phyloP scores from a whole-genome alignment of 2,113 vertebrate genomes.

The Nansenia antarctica region DNA sequence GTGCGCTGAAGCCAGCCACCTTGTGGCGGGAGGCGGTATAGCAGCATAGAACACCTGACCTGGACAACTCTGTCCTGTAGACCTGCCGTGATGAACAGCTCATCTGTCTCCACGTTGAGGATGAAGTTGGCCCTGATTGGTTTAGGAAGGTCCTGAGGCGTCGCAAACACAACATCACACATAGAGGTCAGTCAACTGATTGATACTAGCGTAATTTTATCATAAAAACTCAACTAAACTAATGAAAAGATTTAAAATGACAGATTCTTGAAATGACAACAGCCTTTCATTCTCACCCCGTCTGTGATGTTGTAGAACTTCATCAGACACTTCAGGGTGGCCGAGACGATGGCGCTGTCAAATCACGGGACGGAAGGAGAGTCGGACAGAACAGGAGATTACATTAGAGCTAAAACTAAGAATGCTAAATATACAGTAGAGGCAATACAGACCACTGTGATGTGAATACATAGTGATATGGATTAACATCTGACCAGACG shows the following conservation, averaged over 20 bases:
- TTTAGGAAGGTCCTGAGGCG: conserved; percentile 77
- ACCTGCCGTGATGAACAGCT: conserved; percentile 82
- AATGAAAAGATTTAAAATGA: too few species aligned
- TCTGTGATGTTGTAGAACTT: conserved; percentile 83
- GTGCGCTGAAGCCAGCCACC: too few species aligned
- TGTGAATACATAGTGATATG: neutral
- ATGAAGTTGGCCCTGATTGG: conserved; percentile 80
- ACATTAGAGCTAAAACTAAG: neutral
- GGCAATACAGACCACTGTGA: neutral
- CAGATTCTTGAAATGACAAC: too few species aligned
- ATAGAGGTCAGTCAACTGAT: neutral
- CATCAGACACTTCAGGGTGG: conserved; percentile 81
- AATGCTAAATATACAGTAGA: neutral
- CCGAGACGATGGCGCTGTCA: conserved; percentile 79
- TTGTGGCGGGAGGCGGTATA: too few species aligned
- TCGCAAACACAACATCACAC: neutral
- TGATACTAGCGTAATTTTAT: neutral
- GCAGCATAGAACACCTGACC: too few species aligned
- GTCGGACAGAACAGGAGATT: neutral
- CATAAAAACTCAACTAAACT: neutral
- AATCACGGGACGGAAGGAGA: neutral
- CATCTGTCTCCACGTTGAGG: conserved; percentile 81
- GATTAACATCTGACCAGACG: neutral
- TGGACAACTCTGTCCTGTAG: conserved; percentile 83
- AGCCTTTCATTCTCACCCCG: conserved; percentile 54